Percentiles rank a stretch among this genome's conserved stretches.
These are phyloP conservation scores for Agriopis marginaria DNA, from an alignment of 2,888 invertebrate genomes.

Conservation along the genomic window DNA sequence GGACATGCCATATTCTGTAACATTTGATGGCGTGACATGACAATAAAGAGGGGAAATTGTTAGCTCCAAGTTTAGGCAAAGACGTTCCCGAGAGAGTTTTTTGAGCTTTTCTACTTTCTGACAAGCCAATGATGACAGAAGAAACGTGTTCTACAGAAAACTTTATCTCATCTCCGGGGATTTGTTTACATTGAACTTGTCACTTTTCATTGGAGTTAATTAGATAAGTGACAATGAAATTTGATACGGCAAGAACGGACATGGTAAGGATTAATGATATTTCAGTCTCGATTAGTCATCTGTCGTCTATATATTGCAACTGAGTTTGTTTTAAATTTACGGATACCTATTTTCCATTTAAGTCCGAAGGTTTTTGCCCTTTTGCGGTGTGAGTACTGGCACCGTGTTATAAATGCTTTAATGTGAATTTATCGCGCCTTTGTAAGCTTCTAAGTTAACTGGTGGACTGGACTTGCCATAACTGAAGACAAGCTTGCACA, in stretches of 20 bases:
- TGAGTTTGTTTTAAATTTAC: neutral
- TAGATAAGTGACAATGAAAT: slow-evolving; percentile 3
- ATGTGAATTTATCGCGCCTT: slow-evolving; percentile 43
- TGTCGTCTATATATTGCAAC: too few species aligned
- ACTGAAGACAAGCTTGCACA: slow-evolving; percentile 22
- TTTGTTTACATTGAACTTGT: slow-evolving; percentile 4
- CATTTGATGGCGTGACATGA: slow-evolving; percentile 31
- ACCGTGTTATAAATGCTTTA: slow-evolving; percentile 27
- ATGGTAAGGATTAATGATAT: slow-evolving; percentile 3
- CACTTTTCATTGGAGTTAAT: slow-evolving; percentile 2
- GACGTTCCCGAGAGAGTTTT: neutral
- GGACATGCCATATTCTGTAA: slow-evolving; percentile 35
- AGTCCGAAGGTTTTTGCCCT: slow-evolving; percentile 40
- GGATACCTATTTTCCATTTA: slow-evolving; percentile 26
- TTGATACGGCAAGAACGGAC: slow-evolving; percentile 1
- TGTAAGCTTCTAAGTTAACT: slow-evolving; percentile 36
- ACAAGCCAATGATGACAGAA: neutral
- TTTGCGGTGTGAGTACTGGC: slow-evolving; percentile 26
- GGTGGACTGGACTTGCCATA: slow-evolving; percentile 41
- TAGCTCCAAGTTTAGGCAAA: slow-evolving; percentile 5
- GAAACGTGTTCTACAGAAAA: neutral
- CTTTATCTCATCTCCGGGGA: neutral
- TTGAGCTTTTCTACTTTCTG: neutral
- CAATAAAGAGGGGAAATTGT: slow-evolving; percentile 20
- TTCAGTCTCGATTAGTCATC: neutral